phyloP scores from a whole-genome alignment of 1,140 invertebrate genomes.

The Eubasilissa regina region DNA sequence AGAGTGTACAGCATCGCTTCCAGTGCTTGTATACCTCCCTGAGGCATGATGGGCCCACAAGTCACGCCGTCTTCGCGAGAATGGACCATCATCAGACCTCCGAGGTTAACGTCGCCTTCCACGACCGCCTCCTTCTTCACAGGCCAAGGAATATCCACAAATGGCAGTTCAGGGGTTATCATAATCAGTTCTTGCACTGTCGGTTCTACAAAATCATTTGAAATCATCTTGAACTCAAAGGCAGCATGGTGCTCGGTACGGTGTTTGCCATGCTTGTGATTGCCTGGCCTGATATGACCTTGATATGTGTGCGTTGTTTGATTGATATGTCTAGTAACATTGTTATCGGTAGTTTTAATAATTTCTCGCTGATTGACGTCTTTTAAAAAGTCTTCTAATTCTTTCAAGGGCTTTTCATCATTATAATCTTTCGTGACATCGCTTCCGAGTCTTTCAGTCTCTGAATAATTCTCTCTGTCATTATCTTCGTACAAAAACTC shows the following conservation, averaged over 20 bases:
- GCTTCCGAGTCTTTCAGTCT: slow-evolving; percentile 30
- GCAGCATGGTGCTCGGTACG: slow-evolving; percentile 36
- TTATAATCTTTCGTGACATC: slow-evolving; percentile 25
- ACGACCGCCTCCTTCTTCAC: slow-evolving; percentile 89
- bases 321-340: slow-evolving; percentile 33
- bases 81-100: slow-evolving; percentile 95
- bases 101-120: slow-evolving; percentile 87
- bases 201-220: slow-evolving; percentile 49
- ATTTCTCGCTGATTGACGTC: slow-evolving; percentile 23
- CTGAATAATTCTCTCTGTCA: slow-evolving; percentile 26
- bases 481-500: slow-evolving; percentile 58
- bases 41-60: slow-evolving; percentile 91
- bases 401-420: slow-evolving; percentile 38
- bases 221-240: slow-evolving; percentile 46
- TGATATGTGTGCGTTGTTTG: slow-evolving; percentile 42
- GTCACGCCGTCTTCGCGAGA: slow-evolving; percentile 85
- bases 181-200: slow-evolving; percentile 55
- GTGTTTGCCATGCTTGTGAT: slow-evolving; percentile 40
- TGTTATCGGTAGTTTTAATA: slow-evolving; percentile 17
- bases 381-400: slow-evolving; percentile 43
- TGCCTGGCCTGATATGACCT: neutral
- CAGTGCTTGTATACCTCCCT: slow-evolving; percentile 88
- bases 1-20: slow-evolving; percentile 92
- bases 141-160: slow-evolving; percentile 77
- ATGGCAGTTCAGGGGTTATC: slow-evolving; percentile 30